These are phyloP conservation scores for Carabus problematicus DNA, from an alignment of 2,888 invertebrate species.

Conservation along the genomic window DNA sequence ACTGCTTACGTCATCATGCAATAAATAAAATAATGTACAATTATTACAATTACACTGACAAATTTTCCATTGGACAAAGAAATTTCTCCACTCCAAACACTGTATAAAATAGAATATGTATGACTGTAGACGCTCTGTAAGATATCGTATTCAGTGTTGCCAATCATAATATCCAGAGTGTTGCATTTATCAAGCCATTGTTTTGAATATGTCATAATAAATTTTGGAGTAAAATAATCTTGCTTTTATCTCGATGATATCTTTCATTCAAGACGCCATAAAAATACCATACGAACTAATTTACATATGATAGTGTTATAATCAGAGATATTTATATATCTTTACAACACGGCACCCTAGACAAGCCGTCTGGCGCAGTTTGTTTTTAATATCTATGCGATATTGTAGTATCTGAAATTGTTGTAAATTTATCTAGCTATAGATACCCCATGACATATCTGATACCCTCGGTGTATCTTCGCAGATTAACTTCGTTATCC, in stretches of 20 bases:
- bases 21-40: too few species aligned
- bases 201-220: too few species aligned
- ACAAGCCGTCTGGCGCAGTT: conserved; percentile 28
- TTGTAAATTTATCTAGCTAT: conserved; percentile 1
- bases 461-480: not conserved
- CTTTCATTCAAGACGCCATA: conserved; percentile 36
- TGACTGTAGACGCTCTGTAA: too few species aligned
- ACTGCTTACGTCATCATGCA: too few species aligned
- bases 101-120: too few species aligned
- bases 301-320: conserved; percentile 35
- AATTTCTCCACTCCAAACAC: too few species aligned
- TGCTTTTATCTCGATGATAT: conserved; percentile 32
- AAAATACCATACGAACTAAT: conserved; percentile 26
- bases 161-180: too few species aligned
- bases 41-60: too few species aligned
- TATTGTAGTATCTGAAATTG: conserved; percentile 26
- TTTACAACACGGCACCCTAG: conserved; percentile 28
- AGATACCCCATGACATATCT: not conserved
- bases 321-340: conserved; percentile 31
- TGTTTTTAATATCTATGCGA: conserved; percentile 30
- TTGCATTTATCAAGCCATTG: too few species aligned
- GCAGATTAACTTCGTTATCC: not conserved
- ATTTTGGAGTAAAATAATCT: conserved; percentile 32
- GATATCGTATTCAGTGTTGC: too few species aligned
- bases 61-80: too few species aligned